Conservation (phyloP, 1,140 invertebrate species). For the Atopsyche davidsoni region DNA sequence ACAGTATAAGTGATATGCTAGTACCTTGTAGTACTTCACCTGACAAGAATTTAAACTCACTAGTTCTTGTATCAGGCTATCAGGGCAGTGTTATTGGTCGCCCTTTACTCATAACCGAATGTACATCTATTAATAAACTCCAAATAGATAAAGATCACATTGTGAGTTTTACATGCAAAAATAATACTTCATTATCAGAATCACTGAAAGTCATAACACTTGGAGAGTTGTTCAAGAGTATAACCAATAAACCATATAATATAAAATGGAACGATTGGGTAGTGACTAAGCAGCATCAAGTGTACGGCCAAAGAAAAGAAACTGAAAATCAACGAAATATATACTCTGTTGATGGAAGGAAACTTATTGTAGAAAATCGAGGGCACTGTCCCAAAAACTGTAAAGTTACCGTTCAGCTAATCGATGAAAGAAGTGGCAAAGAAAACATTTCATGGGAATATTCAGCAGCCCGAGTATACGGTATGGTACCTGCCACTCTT, state of each 20-base stretch:
- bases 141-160: conserved; percentile 34
- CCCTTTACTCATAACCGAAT: conserved; percentile 46
- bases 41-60: conserved; percentile 49
- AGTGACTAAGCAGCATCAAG: conserved; percentile 36
- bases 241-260: conserved; percentile 37
- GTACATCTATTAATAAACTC: conserved; percentile 41
- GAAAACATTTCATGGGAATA: conserved; percentile 52
- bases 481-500: conserved; percentile 60
- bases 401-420: conserved; percentile 54
- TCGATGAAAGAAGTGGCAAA: conserved; percentile 50
- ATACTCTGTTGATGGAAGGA: conserved; percentile 49
- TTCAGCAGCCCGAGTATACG: conserved; percentile 54
- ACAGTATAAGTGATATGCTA: conserved; percentile 62
- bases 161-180: conserved; percentile 47
- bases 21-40: conserved; percentile 49
- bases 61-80: conserved; percentile 59
- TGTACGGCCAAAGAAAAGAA: conserved; percentile 47
- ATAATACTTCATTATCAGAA: conserved; percentile 36
- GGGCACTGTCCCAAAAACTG: conserved; percentile 61
- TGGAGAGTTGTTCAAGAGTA: conserved; percentile 39
- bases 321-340: conserved; percentile 50
- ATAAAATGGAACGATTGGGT: conserved; percentile 33
- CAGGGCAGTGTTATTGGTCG: conserved; percentile 54
- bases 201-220: conserved; percentile 34
- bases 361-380: conserved; percentile 57